Percentiles rank a stretch among this genome's conserved stretches.
These are phyloP conservation scores for Achroia grisella DNA, from an alignment of 1,140 invertebrate genomes.

Conservation along the genomic window DNA sequence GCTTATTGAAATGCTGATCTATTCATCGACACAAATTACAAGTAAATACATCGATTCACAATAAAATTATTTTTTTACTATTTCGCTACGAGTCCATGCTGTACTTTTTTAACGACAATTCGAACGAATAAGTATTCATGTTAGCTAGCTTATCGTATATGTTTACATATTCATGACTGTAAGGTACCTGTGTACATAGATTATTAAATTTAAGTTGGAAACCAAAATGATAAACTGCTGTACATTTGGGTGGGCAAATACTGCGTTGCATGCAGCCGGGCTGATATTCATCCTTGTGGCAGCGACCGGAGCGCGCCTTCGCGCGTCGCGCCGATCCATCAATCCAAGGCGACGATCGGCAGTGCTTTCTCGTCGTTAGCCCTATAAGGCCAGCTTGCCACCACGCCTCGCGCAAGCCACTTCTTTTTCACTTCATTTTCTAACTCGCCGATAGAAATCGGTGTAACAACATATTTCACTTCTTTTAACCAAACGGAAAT, in stretches of 20 bases:
- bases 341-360: conserved; percentile 52
- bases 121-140: no score
- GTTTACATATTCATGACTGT: no score
- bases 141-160: no score
- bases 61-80: not conserved
- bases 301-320: conserved; percentile 4
- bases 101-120: no score
- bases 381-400: conserved; percentile 60
- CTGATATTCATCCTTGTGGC: not conserved
- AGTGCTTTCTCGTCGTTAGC: conserved; percentile 72
- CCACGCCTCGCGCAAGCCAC: conserved; percentile 60
- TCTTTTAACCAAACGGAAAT: conserved; percentile 42
- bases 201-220: no score
- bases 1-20: conserved; percentile 39
- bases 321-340: conserved; percentile 46
- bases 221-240: conserved; percentile 33
- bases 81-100: no score
- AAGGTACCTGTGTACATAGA: no score
- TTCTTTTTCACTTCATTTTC: conserved; percentile 71
- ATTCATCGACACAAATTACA: conserved; percentile 44
- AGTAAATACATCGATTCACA: conserved; percentile 45
- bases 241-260: conserved; percentile 9
- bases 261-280: not conserved
- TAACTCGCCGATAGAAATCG: conserved; percentile 69
- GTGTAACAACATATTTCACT: conserved; percentile 58